phyloP scores from a whole-genome alignment of 2,888 invertebrate genomes.

The Drosophila yooni region DNA sequence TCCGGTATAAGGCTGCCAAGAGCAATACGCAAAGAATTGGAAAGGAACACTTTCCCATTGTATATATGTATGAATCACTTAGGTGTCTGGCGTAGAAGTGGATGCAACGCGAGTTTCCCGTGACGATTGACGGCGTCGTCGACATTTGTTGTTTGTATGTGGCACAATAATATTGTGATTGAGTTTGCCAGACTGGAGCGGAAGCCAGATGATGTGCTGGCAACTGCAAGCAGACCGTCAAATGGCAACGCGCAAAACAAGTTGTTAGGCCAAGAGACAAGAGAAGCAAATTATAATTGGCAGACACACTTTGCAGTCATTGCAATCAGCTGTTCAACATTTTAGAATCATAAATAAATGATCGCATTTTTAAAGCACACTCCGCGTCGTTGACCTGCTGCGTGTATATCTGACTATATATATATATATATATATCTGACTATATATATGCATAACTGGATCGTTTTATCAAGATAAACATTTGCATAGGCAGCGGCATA shows the following conservation, averaged over 20 bases:
- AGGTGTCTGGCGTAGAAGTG: constrained; percentile 17
- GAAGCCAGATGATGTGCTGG: not conserved
- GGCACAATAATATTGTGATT: constrained; percentile 76
- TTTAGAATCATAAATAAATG: not conserved
- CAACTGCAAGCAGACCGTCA: constrained; percentile 36
- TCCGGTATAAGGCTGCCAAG: constrained; percentile 30
- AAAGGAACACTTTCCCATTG: constrained; percentile 1
- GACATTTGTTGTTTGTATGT: constrained; percentile 64
- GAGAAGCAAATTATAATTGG: constrained; percentile 15
- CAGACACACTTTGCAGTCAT: constrained; percentile 31
- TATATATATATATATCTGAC: not conserved
- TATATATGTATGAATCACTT: not conserved
- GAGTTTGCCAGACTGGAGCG: constrained; percentile 48
- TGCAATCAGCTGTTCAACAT: constrained; percentile 25
- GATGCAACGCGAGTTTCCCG: constrained; percentile 28
- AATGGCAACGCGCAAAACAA: constrained; percentile 65
- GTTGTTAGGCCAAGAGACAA: constrained; percentile 52
- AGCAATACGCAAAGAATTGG: constrained; percentile 1
- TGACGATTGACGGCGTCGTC: constrained; percentile 58
- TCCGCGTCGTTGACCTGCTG: constrained; percentile 14
- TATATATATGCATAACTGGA: not conserved
- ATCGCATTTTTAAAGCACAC: constrained; percentile 1
- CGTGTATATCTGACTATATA: not conserved
- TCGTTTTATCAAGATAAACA: not conserved
- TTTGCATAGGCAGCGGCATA: not conserved